Conservation (phyloP, 2,888 invertebrate species). For the Cheilosia scutellata region DNA sequence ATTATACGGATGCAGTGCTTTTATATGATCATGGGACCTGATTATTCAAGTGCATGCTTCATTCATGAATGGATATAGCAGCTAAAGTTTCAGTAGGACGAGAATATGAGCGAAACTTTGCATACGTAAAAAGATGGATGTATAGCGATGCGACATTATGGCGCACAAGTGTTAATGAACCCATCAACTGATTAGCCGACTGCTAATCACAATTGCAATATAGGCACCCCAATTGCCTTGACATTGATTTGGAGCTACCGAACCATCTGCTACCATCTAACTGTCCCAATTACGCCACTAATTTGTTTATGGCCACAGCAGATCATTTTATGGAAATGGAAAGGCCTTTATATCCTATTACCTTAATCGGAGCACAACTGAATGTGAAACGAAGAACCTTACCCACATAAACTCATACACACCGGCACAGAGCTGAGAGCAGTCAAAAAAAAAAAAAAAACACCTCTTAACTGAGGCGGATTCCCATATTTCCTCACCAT, state of each 20-base stretch:
- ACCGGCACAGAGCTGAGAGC: conserved; percentile 3
- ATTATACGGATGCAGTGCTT: not conserved
- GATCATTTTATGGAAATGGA: conserved; percentile 48
- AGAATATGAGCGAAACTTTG: not conserved
- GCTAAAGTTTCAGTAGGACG: not conserved
- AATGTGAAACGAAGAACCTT: conserved; percentile 29
- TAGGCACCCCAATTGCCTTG: conserved; percentile 43
- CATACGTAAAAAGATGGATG: not conserved
- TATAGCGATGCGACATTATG: too few relatives aligned
- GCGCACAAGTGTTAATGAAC: not conserved
- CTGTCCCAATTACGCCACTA: conserved; percentile 54
- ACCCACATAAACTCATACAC: conserved; percentile 39
- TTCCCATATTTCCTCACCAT: conserved; percentile 63
- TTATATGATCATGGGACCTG: not conserved
- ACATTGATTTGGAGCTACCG: conserved; percentile 26
- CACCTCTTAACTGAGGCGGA: conserved; percentile 61
- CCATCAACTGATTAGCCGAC: conserved; percentile 4
- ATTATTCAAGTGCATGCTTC: too few relatives aligned
- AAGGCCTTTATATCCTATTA: conserved; percentile 35
- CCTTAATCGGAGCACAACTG: conserved; percentile 55
- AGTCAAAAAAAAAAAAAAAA: conserved; percentile 9
- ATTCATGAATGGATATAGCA: too few relatives aligned
- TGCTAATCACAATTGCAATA: conserved; percentile 30
- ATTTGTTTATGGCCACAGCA: conserved; percentile 68
- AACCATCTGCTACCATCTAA: not conserved